Evolutionary conservation across 2,888 invertebrate species (phyloP), one percentile per base, ranked within the genome.

Genomic region (Diadegma fenestrale): DNA sequence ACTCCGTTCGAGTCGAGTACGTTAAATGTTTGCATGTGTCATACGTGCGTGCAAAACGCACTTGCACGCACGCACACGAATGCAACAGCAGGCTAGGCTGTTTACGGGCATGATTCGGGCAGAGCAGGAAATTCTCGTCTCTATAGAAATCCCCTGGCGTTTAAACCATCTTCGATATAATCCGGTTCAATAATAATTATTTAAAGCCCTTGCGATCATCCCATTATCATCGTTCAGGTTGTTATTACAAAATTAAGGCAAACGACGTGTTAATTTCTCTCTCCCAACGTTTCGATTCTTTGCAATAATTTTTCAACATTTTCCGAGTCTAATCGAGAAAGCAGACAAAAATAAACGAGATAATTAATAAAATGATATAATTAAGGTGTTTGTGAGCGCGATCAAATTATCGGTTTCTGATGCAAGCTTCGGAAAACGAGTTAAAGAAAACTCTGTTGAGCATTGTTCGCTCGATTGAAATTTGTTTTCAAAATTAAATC

Each of bases 151-250:
- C 41, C 54, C 22, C 58, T n/a, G 51, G 22, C 37, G 43, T 12
- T 61, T 10, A 33, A 73, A 61, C 41, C 26, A 73, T 61, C 54
- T 73, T 73, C 37, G 37, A 54, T 41, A 73, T 26, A n/a, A 73
- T 73, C 41, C 43, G 41, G 10, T 26, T n/a, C 17, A 14, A 58
- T 41, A 61, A 41, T 73, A 8, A 73, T 73, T 73, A 58, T 58
- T 73, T 61, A 73, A 41, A 41, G 73, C 61, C 19, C 37, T 58
- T 30, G 45, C 43, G 45, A 45, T 45, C 14, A 26, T 43, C 7
- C 43, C 45, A n/a, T 58, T 58, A 58, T 58, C 58, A 58, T 26
- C n/a, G 19, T 5, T 51, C 14, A 26, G n/a, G n/a, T n/a, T n/a
- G 0, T 54, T 19, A 58, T 58, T 14, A 1, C 8, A 14, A 51